Conservation (phyloP, 2,113 vertebrate genomes). For the Oplegnathus fasciatus region DNA sequence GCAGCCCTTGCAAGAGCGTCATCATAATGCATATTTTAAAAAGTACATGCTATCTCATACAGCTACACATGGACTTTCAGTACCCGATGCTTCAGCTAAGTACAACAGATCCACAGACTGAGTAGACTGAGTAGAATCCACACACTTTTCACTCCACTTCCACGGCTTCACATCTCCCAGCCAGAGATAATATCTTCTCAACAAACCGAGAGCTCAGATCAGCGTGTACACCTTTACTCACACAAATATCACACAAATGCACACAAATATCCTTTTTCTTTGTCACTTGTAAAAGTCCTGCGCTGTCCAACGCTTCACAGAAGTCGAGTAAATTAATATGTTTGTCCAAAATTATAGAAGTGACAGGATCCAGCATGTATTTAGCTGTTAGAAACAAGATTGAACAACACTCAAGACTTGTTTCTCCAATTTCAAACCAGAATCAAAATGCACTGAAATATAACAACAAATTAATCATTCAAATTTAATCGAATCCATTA, state of each 20-base stretch:
- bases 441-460: neutral
- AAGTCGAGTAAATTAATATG: no score
- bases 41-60: neutral
- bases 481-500: neutral
- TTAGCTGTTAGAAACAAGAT: neutral
- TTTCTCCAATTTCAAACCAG: neutral
- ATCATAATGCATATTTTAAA: neutral
- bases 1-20: neutral
- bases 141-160: neutral
- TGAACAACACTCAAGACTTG: neutral
- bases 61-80: neutral
- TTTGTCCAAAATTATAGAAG: neutral
- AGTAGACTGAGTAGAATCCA: neutral
- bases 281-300: no score
- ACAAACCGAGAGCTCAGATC: neutral
- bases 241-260: no score
- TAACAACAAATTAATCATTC: neutral
- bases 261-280: no score
- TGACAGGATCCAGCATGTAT: no score
- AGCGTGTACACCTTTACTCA: neutral
- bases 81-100: neutral
- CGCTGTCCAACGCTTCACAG: no score
- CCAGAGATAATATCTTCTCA: neutral
- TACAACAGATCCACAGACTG: neutral
- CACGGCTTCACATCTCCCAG: neutral